A percentile compares a stretch with the other conserved stretches of the same genome.
Conservation (phyloP, 2,888 invertebrate species). For the Lamellibrachia columna region DNA sequence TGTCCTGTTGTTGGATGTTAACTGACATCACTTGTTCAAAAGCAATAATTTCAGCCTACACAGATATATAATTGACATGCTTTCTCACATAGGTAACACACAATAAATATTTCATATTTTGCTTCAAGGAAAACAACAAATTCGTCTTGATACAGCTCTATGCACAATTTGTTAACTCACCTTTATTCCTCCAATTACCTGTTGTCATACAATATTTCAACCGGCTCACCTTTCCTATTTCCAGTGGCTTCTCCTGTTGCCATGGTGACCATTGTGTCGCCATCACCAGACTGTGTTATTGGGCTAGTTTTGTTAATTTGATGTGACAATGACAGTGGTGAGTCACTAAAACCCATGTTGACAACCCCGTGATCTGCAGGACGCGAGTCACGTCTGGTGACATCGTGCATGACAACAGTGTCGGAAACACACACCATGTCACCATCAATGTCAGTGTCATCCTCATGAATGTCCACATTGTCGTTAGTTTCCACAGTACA, state of each 20-base stretch:
- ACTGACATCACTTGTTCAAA: background rate
- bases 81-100: background rate
- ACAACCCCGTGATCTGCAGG: background rate
- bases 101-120: conserved; percentile 9
- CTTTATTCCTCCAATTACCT: background rate
- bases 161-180: background rate
- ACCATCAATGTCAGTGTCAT: background rate
- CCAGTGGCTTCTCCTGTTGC: background rate
- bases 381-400: background rate
- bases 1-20: background rate
- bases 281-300: background rate
- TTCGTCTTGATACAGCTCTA: background rate
- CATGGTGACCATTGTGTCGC: background rate
- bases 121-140: background rate
- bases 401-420: background rate
- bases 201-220: background rate
- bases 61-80: background rate
- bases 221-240: conserved; percentile 8
- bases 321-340: background rate
- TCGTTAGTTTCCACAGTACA: no score
- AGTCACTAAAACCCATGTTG: conserved; percentile 5
- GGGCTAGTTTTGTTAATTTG: background rate
- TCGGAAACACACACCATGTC: background rate
- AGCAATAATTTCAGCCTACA: background rate
- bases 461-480: no score